phyloP scores from a whole-genome alignment of 1,140 invertebrate species.

The Drosophila navojoa region DNA sequence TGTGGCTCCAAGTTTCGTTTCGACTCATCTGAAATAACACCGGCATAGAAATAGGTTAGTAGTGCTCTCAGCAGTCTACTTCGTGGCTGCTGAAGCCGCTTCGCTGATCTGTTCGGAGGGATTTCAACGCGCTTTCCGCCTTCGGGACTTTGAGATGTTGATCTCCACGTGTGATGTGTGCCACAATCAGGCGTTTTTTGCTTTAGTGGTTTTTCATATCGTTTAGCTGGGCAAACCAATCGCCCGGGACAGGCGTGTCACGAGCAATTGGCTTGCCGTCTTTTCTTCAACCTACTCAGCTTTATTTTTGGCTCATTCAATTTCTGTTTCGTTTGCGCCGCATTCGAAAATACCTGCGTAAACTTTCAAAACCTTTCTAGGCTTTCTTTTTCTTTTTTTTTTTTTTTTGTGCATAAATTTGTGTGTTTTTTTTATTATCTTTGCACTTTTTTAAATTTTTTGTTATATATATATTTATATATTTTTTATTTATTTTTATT shows the following conservation, averaged over 20 bases:
- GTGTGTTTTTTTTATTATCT: background rate
- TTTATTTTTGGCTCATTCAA: background rate
- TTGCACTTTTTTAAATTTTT: background rate
- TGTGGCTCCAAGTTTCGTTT: background rate
- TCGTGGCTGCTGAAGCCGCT: background rate
- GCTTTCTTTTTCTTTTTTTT: too few species aligned
- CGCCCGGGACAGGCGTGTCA: constrained; percentile 20
- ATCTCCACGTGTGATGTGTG: background rate
- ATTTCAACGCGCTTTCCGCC: background rate
- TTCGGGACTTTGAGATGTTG: background rate
- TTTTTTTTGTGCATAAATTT: background rate
- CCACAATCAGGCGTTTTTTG: constrained; percentile 6
- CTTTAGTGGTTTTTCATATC: background rate
- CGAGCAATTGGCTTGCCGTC: constrained; percentile 45
- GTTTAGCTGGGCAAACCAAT: constrained; percentile 20
- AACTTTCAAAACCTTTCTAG: too few species aligned
- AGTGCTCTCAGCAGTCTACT: background rate
- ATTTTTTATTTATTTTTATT: background rate
- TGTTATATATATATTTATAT: background rate
- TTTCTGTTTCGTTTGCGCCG: background rate
- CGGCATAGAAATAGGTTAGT: constrained; percentile 2
- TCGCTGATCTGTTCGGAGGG: background rate
- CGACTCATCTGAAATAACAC: background rate
- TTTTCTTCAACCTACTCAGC: constrained; percentile 2
- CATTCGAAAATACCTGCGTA: constrained; percentile 3